phyloP scores from a whole-genome alignment of 1,140 invertebrate genomes.

The Platorchestia sp. region DNA sequence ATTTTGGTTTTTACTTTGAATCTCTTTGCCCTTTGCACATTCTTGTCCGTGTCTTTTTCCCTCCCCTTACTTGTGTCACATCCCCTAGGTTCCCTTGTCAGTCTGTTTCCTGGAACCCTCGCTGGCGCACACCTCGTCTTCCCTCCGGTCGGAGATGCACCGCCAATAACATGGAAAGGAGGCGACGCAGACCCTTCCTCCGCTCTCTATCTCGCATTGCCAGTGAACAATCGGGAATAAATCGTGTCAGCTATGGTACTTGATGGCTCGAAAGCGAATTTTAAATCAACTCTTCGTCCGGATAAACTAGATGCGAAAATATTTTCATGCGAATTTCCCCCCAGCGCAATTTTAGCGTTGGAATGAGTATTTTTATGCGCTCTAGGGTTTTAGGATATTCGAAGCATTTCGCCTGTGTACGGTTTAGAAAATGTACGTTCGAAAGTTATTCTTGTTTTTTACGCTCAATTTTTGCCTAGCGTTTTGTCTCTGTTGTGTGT shows the following conservation, averaged over 20 bases:
- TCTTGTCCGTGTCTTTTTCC: neutral
- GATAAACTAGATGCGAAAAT: neutral
- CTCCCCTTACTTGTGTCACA: neutral
- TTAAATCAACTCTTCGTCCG: neutral
- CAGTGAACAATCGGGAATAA: constrained; percentile 29
- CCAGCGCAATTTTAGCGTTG: neutral
- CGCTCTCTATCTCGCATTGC: neutral
- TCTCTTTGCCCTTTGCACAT: neutral
- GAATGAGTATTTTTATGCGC: neutral
- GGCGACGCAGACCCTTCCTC: neutral
- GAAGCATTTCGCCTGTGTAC: neutral
- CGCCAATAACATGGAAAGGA: constrained; percentile 31
- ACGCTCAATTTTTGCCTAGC: too few relatives aligned
- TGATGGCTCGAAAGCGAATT: constrained; percentile 30
- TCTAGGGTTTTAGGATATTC: neutral
- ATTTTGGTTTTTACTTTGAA: neutral
- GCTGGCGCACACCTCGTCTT: neutral
- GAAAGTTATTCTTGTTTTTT: too few relatives aligned
- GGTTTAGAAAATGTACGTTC: too few relatives aligned
- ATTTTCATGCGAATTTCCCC: neutral
- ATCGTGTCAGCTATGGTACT: neutral
- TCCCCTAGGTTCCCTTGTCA: neutral
- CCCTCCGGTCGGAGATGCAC: neutral
- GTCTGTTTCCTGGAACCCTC: neutral
- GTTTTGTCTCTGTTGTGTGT: too few relatives aligned